Conservation (phyloP, 1,140 invertebrate species). For the Tachypleus tridentatus region DNA sequence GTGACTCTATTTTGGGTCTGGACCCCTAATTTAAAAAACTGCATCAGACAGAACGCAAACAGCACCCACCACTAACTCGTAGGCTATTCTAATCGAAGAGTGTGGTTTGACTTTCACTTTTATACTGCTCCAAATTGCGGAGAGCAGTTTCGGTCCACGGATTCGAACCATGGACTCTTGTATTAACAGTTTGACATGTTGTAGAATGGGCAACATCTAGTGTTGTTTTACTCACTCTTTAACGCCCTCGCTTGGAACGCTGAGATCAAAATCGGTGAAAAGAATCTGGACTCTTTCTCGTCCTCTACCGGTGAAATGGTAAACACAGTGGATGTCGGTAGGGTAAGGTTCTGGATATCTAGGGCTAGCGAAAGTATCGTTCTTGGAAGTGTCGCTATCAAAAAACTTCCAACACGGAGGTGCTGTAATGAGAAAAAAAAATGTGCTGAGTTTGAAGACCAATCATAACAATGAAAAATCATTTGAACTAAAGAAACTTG, state of each 20-base stretch:
- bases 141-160: too few relatives aligned
- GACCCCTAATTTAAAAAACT: too few relatives aligned
- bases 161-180: too few relatives aligned
- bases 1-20: too few relatives aligned
- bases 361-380: conserved; percentile 60
- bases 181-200: too few relatives aligned
- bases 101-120: not conserved
- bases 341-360: conserved; percentile 58
- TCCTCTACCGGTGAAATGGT: conserved; percentile 66
- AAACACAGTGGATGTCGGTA: conserved; percentile 56
- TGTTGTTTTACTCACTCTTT: conserved; percentile 44
- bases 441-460: too few relatives aligned
- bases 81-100: too few relatives aligned
- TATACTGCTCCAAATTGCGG: too few relatives aligned
- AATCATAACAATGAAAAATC: too few relatives aligned
- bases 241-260: conserved; percentile 39
- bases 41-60: too few relatives aligned
- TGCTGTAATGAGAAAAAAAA: conserved; percentile 46
- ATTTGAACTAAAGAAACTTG: too few relatives aligned
- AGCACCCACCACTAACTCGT: too few relatives aligned
- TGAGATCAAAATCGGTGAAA: conserved; percentile 56
- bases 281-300: conserved; percentile 56
- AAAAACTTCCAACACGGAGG: conserved; percentile 54
- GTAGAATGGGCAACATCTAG: not conserved
- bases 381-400: conserved; percentile 47